Evolutionary conservation across 1,140 invertebrate genomes (phyloP).

Genomic region (Rhopalosiphum padi): DNA sequence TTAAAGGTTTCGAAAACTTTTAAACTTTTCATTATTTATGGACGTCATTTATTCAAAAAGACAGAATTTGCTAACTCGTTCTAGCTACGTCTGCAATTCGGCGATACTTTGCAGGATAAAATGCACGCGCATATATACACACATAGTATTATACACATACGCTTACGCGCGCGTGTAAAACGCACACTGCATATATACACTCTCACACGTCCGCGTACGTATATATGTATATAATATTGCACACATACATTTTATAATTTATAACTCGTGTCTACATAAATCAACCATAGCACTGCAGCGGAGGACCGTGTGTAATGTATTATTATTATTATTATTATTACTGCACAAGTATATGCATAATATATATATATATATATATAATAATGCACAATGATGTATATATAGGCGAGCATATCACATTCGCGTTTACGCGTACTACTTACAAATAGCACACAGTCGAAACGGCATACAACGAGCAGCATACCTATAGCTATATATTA

Average conservation of each 20-base stretch:
- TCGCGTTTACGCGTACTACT: not conserved
- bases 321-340: conserved; percentile 24
- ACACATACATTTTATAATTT: not conserved
- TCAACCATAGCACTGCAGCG: not conserved
- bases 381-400: not conserved
- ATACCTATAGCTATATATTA: not conserved
- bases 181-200: not conserved
- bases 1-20: conserved; percentile 30
- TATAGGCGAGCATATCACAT: not conserved
- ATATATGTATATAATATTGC: not conserved
- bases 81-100: conserved; percentile 28
- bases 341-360: not conserved
- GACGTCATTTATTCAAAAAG: conserved; percentile 36
- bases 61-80: conserved; percentile 16
- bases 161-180: not conserved
- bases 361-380: not conserved
- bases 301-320: not conserved
- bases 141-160: not conserved
- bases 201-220: not conserved
- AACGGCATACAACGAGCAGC: not conserved
- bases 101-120: conserved; percentile 8
- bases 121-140: not conserved
- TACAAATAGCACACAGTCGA: not conserved
- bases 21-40: conserved; percentile 41
- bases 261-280: conserved; percentile 39